Evolutionary conservation across 1,140 invertebrate genomes (phyloP), one percentile per base, ranked within the genome.

Genomic region (Calycopis cecrops): DNA sequence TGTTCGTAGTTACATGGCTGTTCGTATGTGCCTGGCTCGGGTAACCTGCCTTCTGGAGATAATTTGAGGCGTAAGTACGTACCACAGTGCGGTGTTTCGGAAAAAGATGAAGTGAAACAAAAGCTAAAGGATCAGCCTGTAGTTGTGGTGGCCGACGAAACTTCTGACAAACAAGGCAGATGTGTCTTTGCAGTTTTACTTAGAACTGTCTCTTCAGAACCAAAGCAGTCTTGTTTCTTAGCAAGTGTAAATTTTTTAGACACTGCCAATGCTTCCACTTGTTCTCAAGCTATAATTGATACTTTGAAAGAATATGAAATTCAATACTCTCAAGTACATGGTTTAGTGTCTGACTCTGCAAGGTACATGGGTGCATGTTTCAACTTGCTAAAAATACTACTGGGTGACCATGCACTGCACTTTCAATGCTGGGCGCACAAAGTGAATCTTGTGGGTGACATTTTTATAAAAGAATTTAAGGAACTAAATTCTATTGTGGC

Each of bases 181-280:
- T 42, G 38, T 42, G 38, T 42, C 38, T 42, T 42, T 42, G 38
- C 38, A 42, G 38, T 42, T 16, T 42, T 42, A 42, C 38, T 42
- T 42, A 42, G 14, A 42, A 47, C 44, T 47, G 44, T 47, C 4
- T 47, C 44, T 47, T 47, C 18, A 47, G 44, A 47, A 47, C 37
- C 37, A 38, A 10, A 47, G 44, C 44, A 47, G 44, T 47, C 44
- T 47, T 47, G 44, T 47, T 47, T 47, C 44, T 47, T 47, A 47
- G 14, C 44, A 33, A 47, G 44, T 47, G 44, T 47, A 47, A 47
- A 47, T 47, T 47, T 38, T 38, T 38, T 38, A 38, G 37, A 38
- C 37, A 38, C 37, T 38, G 37, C 37, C 37, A 38, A 38, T 38
- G 37, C 37, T 38, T 38, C 37, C 37, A 38, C 37, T 38, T 38